Evolutionary conservation across 1,140 invertebrate genomes (phyloP).

Genomic region (Brachionus rubens): DNA sequence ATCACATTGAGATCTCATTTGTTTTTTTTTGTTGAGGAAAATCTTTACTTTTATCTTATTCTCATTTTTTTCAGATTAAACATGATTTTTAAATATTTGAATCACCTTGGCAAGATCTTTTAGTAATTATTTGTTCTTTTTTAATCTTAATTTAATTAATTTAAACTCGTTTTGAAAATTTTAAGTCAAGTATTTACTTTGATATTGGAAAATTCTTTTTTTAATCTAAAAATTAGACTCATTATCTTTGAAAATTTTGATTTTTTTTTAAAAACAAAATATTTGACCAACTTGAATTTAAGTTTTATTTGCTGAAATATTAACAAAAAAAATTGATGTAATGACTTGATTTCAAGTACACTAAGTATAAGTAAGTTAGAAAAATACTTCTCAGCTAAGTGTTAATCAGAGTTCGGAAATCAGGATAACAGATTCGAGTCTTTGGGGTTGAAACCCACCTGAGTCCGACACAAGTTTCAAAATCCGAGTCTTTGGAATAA

Average conservation of each 20-base stretch:
- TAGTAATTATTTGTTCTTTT: slow-evolving; percentile 1
- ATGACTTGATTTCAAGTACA: too few species aligned
- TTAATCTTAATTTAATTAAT: slow-evolving; percentile 25
- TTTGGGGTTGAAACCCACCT: too few species aligned
- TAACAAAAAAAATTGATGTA: too few species aligned
- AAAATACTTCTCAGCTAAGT: too few species aligned
- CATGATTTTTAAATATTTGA: slow-evolving; percentile 44
- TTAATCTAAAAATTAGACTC: not conserved
- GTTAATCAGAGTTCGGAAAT: too few species aligned
- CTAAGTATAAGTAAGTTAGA: too few species aligned
- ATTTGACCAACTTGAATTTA: too few species aligned
- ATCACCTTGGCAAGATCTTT: not conserved
- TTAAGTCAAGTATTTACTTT: not conserved
- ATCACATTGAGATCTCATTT: slow-evolving; percentile 1
- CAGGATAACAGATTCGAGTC: too few species aligned
- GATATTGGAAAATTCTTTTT: not conserved
- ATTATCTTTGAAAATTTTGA: not conserved
- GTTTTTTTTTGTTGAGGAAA: not conserved
- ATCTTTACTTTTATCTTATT: not conserved
- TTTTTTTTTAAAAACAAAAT: too few species aligned
- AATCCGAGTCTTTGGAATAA: too few species aligned
- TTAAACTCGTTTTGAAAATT: not conserved
- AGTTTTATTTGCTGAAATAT: too few species aligned
- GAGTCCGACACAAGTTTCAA: too few species aligned
- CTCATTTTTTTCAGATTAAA: slow-evolving; percentile 15